A percentile compares a stretch with the other conserved stretches of the same genome.
Conservation (phyloP, 2,113 vertebrate species). For the Prochilodus magdalenae region DNA sequence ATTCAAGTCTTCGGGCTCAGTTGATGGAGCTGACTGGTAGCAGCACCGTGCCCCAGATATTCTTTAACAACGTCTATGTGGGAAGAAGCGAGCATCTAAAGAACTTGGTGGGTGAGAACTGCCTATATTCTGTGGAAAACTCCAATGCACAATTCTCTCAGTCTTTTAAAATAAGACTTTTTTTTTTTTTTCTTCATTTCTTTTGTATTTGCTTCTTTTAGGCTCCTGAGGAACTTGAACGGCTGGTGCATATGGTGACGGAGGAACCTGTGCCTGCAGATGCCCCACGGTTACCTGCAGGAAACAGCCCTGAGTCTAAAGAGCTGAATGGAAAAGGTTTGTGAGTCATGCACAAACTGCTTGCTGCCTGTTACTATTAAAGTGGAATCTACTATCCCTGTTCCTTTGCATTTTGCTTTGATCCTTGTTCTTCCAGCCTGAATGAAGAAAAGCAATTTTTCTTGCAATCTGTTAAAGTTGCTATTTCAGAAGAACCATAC, state of each 20-base stretch:
- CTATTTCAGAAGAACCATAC: neutral
- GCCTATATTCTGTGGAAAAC: neutral
- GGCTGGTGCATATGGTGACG: constrained; percentile 71
- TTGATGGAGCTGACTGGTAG: constrained; percentile 74
- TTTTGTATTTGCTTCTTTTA: constrained; percentile 45
- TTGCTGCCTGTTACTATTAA: constrained; percentile 8
- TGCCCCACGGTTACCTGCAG: constrained; percentile 67
- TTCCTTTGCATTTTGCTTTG: constrained; percentile 23
- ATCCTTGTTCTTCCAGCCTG: constrained; percentile 9
- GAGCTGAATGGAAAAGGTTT: constrained; percentile 65
- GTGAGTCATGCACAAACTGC: constrained; percentile 19
- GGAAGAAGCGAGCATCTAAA: constrained; percentile 76
- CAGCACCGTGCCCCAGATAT: constrained; percentile 78
- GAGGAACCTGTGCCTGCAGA: constrained; percentile 69
- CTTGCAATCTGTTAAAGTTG: neutral
- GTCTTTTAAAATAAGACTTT: too few species aligned
- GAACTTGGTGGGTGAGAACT: constrained; percentile 70
- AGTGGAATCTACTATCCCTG: constrained; percentile 5
- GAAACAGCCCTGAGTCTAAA: constrained; percentile 25
- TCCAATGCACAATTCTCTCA: neutral
- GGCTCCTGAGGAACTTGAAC: constrained; percentile 72
- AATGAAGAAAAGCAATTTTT: constrained; percentile 22
- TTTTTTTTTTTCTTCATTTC: too few species aligned
- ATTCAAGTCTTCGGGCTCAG: constrained; percentile 64
- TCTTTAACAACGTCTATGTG: constrained; percentile 76